A percentile compares a stretch with the other conserved stretches of the same genome.
Conservation (phyloP, 2,113 vertebrate species). For the Cinclus mexicanus region DNA sequence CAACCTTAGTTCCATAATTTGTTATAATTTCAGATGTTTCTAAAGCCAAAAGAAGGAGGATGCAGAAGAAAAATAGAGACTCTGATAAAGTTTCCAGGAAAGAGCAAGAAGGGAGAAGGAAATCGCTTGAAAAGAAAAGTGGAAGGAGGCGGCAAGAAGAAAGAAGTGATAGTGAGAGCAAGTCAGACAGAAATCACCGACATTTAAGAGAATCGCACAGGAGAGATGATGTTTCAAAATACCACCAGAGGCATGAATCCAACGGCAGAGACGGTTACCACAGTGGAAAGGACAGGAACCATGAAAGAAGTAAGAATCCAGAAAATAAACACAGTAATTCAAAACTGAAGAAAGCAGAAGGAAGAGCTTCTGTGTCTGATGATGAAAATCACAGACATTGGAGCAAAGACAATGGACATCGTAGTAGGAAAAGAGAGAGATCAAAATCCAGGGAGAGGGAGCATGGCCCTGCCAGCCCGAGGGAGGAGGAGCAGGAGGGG, state of each 20-base stretch:
- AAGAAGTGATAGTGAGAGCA: constrained; percentile 66
- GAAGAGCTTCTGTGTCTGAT: constrained; percentile 73
- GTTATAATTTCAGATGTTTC: constrained; percentile 62
- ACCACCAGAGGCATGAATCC: constrained; percentile 48
- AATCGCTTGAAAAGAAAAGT: constrained; percentile 60
- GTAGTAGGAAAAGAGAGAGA: constrained; percentile 61
- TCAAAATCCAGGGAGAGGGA: constrained; percentile 70
- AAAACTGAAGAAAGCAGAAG: constrained; percentile 66
- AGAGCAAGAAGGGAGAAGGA: constrained; percentile 64
- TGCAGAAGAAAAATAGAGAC: constrained; percentile 68
- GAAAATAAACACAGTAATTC: constrained; percentile 61
- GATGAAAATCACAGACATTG: constrained; percentile 63
- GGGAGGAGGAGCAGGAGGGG: constrained; percentile 49
- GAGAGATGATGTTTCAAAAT: constrained; percentile 53
- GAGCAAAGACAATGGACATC: constrained; percentile 70
- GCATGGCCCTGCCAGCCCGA: constrained; percentile 48
- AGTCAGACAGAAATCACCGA: constrained; percentile 63
- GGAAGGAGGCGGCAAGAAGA: constrained; percentile 59
- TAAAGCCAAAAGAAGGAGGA: constrained; percentile 71
- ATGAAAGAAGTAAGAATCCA: constrained; percentile 51
- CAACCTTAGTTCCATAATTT: neutral
- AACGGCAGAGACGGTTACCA: constrained; percentile 56
- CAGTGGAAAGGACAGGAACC: constrained; percentile 57
- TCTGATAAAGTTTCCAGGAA: constrained; percentile 65
- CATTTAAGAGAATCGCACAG: constrained; percentile 44